These are phyloP conservation scores for Dryoscopus gambensis DNA, from an alignment of 2,113 vertebrate species.

Conservation along the genomic window DNA sequence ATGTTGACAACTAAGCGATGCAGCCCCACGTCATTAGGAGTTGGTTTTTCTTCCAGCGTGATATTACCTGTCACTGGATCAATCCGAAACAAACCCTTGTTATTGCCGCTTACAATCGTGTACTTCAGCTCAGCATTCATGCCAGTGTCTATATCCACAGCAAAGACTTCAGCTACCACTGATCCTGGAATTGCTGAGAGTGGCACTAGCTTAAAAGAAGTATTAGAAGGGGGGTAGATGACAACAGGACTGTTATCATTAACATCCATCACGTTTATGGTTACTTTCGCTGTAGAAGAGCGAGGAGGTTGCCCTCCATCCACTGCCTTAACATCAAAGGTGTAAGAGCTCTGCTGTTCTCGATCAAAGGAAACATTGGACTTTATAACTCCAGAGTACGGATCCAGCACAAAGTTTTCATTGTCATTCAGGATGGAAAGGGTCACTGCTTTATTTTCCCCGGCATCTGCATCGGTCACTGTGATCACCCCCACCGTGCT, in stretches of 20 bases:
- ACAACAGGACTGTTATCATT: conserved; percentile 96
- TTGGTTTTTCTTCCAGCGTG: conserved; percentile 93
- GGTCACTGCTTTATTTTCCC: conserved; percentile 93
- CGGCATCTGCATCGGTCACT: conserved; percentile 93
- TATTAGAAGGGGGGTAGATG: conserved; percentile 94
- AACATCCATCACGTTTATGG: conserved; percentile 98
- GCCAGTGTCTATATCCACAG: conserved; percentile 94
- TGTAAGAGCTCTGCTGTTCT: conserved; percentile 97
- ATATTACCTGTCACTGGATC: conserved; percentile 98
- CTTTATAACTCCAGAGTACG: conserved; percentile 95
- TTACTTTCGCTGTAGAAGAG: conserved; percentile 96
- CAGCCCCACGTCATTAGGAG: conserved; percentile 84
- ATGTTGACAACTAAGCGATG: conserved; percentile 97
- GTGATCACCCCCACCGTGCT: conserved; percentile 98
- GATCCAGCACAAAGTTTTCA: conserved; percentile 96
- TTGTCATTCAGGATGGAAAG: conserved; percentile 96
- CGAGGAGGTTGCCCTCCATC: conserved; percentile 91
- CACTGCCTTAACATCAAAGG: conserved; percentile 93
- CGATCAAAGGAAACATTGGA: conserved; percentile 97
- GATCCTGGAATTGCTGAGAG: conserved; percentile 96
- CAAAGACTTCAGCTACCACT: conserved; percentile 95
- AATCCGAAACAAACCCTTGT: conserved; percentile 93
- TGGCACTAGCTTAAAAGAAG: conserved; percentile 95
- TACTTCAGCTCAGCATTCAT: conserved; percentile 99
- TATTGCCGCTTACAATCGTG: conserved; percentile 93